A percentile compares a stretch with the other conserved stretches of the same genome.
Conservation (phyloP, 2,888 invertebrate species). For the Temnothorax unifasciatus region DNA sequence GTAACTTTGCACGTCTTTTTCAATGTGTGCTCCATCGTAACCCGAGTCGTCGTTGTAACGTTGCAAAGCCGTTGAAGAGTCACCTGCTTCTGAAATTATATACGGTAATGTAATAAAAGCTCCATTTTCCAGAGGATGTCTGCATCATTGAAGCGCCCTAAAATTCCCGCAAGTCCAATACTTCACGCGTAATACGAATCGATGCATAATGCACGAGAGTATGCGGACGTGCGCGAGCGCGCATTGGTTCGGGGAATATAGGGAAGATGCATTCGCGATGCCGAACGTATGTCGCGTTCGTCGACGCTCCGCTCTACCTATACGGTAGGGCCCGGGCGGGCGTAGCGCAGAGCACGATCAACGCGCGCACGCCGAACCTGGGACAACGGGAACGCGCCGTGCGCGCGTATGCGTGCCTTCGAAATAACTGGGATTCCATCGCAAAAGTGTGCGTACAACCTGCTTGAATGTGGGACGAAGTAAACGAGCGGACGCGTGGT, state of each 20-base stretch:
- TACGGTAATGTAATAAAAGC: not conserved
- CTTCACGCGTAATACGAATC: conserved; percentile 4
- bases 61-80: not conserved
- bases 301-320: not conserved
- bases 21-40: not conserved
- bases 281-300: not conserved
- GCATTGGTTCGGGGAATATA: not conserved
- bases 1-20: not conserved
- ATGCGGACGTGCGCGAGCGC: not conserved
- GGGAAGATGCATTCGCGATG: not conserved
- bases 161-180: not conserved
- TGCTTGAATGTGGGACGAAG: conserved; percentile 67
- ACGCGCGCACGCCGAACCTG: conserved; percentile 43
- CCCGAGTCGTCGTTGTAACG: not conserved
- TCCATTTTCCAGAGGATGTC: not conserved
- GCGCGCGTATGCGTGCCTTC: conserved; percentile 24
- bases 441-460: conserved; percentile 66
- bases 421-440: conserved; percentile 56
- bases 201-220: conserved; percentile 32
- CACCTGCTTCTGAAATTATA: not conserved
- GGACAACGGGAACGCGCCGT: conserved; percentile 23
- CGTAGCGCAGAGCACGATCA: not conserved
- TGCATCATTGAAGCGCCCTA: conserved; percentile 8
- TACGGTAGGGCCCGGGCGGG: too few relatives aligned
- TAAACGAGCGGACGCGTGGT: conserved; percentile 67